Conservation (phyloP, 2,113 vertebrate genomes). For the Odontophorus gujanensis region DNA sequence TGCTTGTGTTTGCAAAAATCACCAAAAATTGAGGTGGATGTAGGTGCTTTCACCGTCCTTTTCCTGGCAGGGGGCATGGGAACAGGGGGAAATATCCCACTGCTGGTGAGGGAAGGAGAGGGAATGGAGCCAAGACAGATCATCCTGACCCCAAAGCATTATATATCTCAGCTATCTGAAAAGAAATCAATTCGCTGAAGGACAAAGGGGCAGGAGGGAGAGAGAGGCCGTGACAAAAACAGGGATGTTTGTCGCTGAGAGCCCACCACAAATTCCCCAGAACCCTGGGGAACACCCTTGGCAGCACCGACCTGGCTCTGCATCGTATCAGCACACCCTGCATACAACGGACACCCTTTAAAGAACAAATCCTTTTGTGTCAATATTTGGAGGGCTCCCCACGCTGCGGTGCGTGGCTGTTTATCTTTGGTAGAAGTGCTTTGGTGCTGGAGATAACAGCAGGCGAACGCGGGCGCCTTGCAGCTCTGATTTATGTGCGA, state of each 20-base stretch:
- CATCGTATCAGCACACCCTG: not conserved
- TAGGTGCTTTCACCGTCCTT: not conserved
- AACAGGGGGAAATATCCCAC: not conserved
- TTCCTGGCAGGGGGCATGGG: not conserved
- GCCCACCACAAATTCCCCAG: not conserved
- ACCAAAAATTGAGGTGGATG: not conserved
- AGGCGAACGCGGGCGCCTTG: not conserved
- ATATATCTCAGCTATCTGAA: conserved; percentile 77
- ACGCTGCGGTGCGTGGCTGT: not conserved
- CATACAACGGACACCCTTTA: not conserved
- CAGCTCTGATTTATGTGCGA: not conserved
- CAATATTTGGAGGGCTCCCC: conserved; percentile 14
- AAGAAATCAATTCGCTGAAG: conserved; percentile 84
- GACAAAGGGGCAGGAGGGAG: conserved; percentile 61
- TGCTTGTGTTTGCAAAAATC: not conserved
- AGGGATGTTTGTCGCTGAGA: not conserved
- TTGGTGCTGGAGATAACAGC: not conserved
- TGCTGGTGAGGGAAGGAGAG: not conserved
- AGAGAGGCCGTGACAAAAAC: not conserved
- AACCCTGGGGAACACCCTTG: not conserved
- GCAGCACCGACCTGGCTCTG: not conserved
- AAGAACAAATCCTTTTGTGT: not conserved
- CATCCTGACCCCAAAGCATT: conserved; percentile 77
- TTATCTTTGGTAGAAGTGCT: not conserved
- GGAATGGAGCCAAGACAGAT: conserved; percentile 53